phyloP scores from a whole-genome alignment of 2,888 invertebrate species.

The Diaperis boleti region DNA sequence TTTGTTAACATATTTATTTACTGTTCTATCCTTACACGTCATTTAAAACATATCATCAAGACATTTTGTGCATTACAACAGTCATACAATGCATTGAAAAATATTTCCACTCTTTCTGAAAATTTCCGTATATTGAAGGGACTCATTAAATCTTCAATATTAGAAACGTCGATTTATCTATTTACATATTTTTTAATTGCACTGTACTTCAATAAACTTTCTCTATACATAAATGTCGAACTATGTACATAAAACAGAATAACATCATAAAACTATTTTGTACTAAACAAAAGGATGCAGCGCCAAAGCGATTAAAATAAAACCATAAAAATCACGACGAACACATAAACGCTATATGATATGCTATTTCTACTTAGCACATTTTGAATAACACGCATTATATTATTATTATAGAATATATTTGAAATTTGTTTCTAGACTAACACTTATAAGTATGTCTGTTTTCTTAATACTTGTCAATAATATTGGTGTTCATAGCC shows the following conservation, averaged over 20 bases:
- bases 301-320: conserved; percentile 41
- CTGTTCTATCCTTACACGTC: conserved; percentile 44
- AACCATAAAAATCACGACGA: conserved; percentile 43
- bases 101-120: conserved; percentile 28
- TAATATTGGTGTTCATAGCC: conserved; percentile 46
- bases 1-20: conserved; percentile 39
- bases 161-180: conserved; percentile 29
- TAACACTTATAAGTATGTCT: conserved; percentile 46
- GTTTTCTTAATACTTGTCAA: conserved; percentile 34
- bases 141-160: conserved; percentile 6
- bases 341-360: conserved; percentile 50
- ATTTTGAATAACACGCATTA: conserved; percentile 44
- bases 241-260: conserved; percentile 48
- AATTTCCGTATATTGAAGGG: conserved; percentile 9
- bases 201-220: conserved; percentile 48
- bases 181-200: conserved; percentile 49
- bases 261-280: conserved; percentile 48
- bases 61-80: conserved; percentile 55
- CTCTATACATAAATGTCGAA: conserved; percentile 35
- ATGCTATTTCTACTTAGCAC: conserved; percentile 47
- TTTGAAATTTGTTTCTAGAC: conserved; percentile 45
- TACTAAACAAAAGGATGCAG: conserved; percentile 47
- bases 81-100: conserved; percentile 53
- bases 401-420: conserved; percentile 45
- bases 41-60: conserved; percentile 49